These are phyloP conservation scores for Agrotis segetum DNA, from an alignment of 2,888 invertebrate genomes.

Conservation along the genomic window DNA sequence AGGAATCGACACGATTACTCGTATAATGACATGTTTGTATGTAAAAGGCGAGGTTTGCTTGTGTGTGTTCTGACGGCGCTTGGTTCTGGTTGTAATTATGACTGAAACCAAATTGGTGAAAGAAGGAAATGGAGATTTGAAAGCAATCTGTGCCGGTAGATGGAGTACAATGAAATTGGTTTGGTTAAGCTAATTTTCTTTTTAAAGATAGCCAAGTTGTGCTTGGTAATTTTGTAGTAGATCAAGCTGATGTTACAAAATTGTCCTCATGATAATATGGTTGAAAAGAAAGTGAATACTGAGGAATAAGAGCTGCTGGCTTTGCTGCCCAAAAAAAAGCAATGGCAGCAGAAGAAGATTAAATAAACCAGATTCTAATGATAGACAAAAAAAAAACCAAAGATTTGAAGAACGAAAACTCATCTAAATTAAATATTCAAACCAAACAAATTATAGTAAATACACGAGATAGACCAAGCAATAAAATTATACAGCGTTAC, in stretches of 20 bases:
- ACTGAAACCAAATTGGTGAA: slow-evolving; percentile 37
- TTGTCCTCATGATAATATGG: background rate
- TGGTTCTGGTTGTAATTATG: slow-evolving; percentile 43
- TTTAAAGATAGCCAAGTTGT: slow-evolving; percentile 1
- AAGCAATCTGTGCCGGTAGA: slow-evolving; percentile 37
- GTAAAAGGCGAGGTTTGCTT: slow-evolving; percentile 44
- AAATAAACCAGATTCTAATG: background rate
- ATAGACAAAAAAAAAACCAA: background rate
- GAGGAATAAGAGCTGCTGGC: no score
- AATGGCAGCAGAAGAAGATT: no score
- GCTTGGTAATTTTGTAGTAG: background rate
- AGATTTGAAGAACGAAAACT: background rate
- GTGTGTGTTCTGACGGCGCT: slow-evolving; percentile 42
- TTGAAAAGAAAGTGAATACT: background rate
- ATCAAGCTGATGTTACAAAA: background rate
- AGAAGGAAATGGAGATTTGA: slow-evolving; percentile 37
- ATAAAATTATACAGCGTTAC: slow-evolving; percentile 44
- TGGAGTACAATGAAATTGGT: slow-evolving; percentile 47
- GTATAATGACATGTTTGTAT: slow-evolving; percentile 52
- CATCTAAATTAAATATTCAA: slow-evolving; percentile 27
- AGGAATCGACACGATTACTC: slow-evolving; percentile 59
- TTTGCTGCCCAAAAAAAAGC: background rate
- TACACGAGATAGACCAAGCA: slow-evolving; percentile 11
- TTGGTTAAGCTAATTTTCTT: slow-evolving; percentile 14
- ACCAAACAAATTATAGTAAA: slow-evolving; percentile 32